Percentiles rank a stretch among this genome's conserved stretches.
Evolutionary conservation across 2,113 vertebrate species (phyloP).

Genomic region (Apteryx owenii): DNA sequence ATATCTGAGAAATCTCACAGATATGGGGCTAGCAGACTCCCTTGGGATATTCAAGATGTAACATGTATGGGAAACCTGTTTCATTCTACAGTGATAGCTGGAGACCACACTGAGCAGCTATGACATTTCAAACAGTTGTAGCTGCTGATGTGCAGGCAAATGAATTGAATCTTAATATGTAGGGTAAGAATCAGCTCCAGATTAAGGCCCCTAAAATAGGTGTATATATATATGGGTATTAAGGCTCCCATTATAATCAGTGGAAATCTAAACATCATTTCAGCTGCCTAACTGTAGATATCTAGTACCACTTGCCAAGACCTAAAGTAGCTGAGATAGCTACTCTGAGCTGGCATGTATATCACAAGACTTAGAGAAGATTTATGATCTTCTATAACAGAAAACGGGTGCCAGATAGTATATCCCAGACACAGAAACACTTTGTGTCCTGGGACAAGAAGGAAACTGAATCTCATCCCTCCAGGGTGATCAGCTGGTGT

Average conservation of each 20-base stretch:
- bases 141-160: background rate
- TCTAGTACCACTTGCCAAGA: background rate
- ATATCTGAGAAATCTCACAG: background rate
- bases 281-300: background rate
- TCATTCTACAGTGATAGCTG: background rate
- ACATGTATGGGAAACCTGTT: background rate
- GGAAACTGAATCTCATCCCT: background rate
- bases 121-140: background rate
- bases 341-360: background rate
- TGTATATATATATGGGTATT: background rate
- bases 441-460: background rate
- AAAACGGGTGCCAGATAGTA: background rate
- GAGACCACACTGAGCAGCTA: background rate
- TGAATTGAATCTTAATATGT: background rate
- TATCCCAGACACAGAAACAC: background rate
- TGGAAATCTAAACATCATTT: background rate
- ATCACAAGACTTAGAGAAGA: background rate
- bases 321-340: background rate
- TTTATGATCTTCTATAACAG: background rate
- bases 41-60: background rate
- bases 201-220: background rate
- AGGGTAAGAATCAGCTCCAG: background rate
- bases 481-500: background rate
- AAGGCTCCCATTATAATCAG: background rate
- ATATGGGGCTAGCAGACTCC: background rate